Evolutionary conservation across 2,113 vertebrate species (phyloP).

Genomic region (Ariopsis seemanni): DNA sequence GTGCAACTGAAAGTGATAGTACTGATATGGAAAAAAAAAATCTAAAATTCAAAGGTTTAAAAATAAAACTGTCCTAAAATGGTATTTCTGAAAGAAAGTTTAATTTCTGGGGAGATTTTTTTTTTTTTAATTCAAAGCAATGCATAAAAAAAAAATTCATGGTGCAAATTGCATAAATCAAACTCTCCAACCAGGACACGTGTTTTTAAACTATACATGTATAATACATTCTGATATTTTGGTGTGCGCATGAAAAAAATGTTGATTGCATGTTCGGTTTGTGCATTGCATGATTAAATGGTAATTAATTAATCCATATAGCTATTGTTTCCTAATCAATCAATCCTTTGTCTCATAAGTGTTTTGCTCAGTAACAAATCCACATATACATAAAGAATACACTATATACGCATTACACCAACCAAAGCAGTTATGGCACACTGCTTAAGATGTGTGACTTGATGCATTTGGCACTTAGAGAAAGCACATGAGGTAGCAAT

Average conservation of each 20-base stretch:
- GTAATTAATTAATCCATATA: background rate
- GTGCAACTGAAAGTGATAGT: constrained; percentile 39
- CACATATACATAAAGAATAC: constrained; percentile 27
- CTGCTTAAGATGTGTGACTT: constrained; percentile 66
- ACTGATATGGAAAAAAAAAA: background rate
- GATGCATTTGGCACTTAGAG: constrained; percentile 70
- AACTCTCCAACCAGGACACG: background rate
- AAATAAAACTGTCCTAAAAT: background rate
- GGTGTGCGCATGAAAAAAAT: background rate
- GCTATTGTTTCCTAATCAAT: background rate
- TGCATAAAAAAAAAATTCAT: background rate
- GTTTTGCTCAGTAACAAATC: constrained; percentile 46
- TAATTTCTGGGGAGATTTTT: background rate
- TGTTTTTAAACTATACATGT: constrained; percentile 7
- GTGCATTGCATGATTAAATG: background rate
- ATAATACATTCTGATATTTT: background rate
- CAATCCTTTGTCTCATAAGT: background rate
- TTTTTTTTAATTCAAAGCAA: background rate
- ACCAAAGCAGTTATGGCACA: constrained; percentile 64
- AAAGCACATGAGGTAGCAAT: constrained; percentile 73
- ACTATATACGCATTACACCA: constrained; percentile 32
- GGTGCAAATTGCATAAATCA: constrained; percentile 25
- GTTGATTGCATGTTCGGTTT: background rate
- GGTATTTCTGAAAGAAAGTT: background rate
- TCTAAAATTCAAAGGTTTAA: constrained; percentile 3